Percentiles rank a stretch among this genome's conserved stretches.
phyloP scores from a whole-genome alignment of 1,140 invertebrate species.

The Ganaspis sp. region DNA sequence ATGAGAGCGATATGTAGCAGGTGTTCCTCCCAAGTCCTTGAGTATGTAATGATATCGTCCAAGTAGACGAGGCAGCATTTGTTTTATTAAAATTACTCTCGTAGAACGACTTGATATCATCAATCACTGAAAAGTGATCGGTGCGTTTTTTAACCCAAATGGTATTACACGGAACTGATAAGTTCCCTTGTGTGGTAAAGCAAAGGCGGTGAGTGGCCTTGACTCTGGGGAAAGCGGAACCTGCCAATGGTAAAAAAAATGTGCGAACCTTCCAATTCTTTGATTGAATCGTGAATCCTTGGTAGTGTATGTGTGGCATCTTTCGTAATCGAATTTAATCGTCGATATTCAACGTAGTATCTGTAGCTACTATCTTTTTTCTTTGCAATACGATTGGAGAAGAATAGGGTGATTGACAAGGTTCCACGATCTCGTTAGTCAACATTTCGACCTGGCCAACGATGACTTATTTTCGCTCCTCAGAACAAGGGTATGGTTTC shows the following conservation, averaged over 20 bases:
- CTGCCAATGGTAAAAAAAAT: slow-evolving; percentile 44
- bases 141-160: slow-evolving; percentile 16
- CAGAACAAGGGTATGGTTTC: neutral
- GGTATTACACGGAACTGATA: slow-evolving; percentile 37
- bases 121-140: neutral
- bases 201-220: slow-evolving; percentile 28
- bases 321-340: slow-evolving; percentile 37
- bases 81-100: slow-evolving; percentile 24
- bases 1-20: slow-evolving; percentile 39
- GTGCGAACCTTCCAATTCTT: slow-evolving; percentile 28
- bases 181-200: neutral
- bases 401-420: slow-evolving; percentile 22
- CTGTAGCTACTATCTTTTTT: slow-evolving; percentile 35
- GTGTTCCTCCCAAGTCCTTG: slow-evolving; percentile 45
- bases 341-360: slow-evolving; percentile 41
- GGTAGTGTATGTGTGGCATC: slow-evolving; percentile 30
- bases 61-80: slow-evolving; percentile 56
- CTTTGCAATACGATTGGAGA: slow-evolving; percentile 29
- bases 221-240: slow-evolving; percentile 10
- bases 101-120: slow-evolving; percentile 26
- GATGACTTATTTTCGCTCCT: slow-evolving; percentile 3
- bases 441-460: slow-evolving; percentile 43
- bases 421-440: slow-evolving; percentile 25
- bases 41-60: slow-evolving; percentile 57
- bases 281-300: slow-evolving; percentile 31